These are phyloP conservation scores for Zophobas morio DNA, from an alignment of 1,140 invertebrate genomes.

Conservation along the genomic window DNA sequence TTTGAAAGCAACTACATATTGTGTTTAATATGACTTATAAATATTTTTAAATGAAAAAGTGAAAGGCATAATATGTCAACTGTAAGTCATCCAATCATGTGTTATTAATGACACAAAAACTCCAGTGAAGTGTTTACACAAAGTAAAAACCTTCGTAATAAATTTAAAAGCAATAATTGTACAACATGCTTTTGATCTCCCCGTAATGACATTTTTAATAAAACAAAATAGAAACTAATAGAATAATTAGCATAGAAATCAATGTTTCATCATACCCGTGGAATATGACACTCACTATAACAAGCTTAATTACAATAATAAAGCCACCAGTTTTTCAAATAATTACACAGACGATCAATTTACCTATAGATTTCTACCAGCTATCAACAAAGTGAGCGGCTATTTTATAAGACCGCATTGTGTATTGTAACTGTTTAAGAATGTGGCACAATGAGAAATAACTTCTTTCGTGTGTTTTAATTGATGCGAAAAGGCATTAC, in stretches of 20 bases:
- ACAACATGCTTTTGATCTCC: conserved; percentile 7
- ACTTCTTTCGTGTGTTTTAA: conserved; percentile 22
- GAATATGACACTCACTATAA: too few species aligned
- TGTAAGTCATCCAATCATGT: too few species aligned
- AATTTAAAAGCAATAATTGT: conserved; percentile 1
- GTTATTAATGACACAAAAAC: too few species aligned
- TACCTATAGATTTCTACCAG: neutral
- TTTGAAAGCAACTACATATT: too few species aligned
- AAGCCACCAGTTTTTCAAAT: conserved; percentile 18
- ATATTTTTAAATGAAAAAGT: too few species aligned
- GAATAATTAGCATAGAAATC: conserved; percentile 30
- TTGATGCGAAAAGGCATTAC: conserved; percentile 28
- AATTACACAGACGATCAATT: conserved; percentile 31
- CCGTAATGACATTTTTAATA: too few species aligned
- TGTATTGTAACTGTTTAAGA: conserved; percentile 17
- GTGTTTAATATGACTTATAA: too few species aligned
- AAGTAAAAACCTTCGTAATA: neutral
- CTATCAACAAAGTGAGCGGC: conserved; percentile 29
- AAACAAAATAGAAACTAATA: neutral
- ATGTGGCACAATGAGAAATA: conserved; percentile 9
- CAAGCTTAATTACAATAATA: conserved; percentile 32
- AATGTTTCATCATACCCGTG: neutral
- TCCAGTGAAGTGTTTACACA: too few species aligned
- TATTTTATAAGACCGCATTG: conserved; percentile 22
- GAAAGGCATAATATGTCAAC: too few species aligned